Evolutionary conservation across 2,113 vertebrate species (phyloP).

Genomic region (Urocynchramus pylzowi): DNA sequence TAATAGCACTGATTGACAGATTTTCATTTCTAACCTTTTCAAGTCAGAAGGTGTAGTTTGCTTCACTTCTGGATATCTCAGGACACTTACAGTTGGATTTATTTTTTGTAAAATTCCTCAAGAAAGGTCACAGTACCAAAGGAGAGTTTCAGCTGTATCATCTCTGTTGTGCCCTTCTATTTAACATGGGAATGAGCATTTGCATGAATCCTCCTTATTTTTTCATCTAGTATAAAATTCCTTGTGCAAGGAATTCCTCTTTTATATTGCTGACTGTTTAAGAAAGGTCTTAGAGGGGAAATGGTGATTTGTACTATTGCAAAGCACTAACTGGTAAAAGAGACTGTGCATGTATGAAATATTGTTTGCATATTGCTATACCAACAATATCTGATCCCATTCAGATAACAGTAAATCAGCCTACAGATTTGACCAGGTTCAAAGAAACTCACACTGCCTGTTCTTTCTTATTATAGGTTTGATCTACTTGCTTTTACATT

Average conservation of each 20-base stretch:
- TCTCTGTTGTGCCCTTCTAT: background rate
- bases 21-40: background rate
- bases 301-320: background rate
- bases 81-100: background rate
- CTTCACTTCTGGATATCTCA: background rate
- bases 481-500: background rate
- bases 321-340: background rate
- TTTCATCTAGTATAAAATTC: background rate
- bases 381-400: background rate
- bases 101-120: background rate
- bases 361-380: background rate
- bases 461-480: background rate
- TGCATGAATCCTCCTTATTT: background rate
- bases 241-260: background rate
- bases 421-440: background rate
- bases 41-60: background rate
- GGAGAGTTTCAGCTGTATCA: background rate
- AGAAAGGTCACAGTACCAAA: background rate
- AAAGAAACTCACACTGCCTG: background rate
- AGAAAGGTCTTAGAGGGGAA: background rate
- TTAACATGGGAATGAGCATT: background rate
- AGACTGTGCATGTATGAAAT: background rate
- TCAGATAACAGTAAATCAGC: background rate
- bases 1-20: background rate
- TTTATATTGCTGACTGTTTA: background rate